These are phyloP conservation scores for Oryzias curvinotus DNA, from an alignment of 2,113 vertebrate species.

Conservation along the genomic window DNA sequence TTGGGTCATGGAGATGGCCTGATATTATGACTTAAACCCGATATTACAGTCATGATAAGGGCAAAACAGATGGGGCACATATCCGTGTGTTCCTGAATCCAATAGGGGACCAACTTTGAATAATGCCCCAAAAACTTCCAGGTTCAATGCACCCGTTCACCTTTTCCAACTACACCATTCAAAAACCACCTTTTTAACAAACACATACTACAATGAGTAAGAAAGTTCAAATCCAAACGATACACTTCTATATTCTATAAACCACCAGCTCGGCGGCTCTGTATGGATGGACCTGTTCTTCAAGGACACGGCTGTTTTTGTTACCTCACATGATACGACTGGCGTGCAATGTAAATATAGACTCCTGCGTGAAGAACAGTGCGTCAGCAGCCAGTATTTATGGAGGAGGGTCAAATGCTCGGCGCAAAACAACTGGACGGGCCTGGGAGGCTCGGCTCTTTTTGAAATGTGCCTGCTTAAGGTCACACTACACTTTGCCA, in stretches of 20 bases:
- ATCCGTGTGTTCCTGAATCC: too few relatives aligned
- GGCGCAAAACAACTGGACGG: constrained; percentile 50
- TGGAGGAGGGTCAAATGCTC: constrained; percentile 66
- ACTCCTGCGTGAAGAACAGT: constrained; percentile 43
- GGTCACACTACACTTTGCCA: constrained; percentile 23
- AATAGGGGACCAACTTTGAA: too few relatives aligned
- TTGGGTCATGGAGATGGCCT: too few relatives aligned
- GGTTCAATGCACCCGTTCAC: too few relatives aligned
- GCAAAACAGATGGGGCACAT: too few relatives aligned
- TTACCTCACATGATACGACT: constrained; percentile 46
- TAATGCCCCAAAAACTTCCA: too few relatives aligned
- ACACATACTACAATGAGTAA: not conserved
- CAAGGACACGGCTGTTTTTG: constrained; percentile 1
- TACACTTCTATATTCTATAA: not conserved
- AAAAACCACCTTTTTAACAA: too few relatives aligned
- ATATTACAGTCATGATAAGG: too few relatives aligned
- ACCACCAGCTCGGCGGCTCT: not conserved
- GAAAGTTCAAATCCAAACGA: not conserved
- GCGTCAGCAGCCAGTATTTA: constrained; percentile 74
- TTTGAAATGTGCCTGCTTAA: constrained; percentile 26
- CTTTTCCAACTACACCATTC: too few relatives aligned
- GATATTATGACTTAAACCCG: too few relatives aligned
- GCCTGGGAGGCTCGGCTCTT: not conserved
- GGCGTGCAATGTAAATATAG: constrained; percentile 71
- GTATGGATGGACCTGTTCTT: constrained; percentile 14